Base-by-base conservation (phyloP, 2,888 invertebrate species). In the Mythimna pallens region DNA sequence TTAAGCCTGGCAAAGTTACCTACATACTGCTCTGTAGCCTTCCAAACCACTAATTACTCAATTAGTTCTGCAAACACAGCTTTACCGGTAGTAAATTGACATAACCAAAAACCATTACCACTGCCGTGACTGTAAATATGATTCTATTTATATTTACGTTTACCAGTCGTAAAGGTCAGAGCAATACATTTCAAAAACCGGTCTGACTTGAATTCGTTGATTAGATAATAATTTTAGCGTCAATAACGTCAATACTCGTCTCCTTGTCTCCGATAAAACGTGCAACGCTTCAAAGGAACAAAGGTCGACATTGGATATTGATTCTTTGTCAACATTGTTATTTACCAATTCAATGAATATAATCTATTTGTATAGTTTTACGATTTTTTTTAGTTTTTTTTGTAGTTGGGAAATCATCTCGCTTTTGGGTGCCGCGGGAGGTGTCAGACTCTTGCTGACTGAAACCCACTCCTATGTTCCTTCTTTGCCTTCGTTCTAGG, bases 151-250 rank as follows among this genome's bases (percentile, higher is more conserved):
- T 58, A 71, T 43, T 65, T 67, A 81, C 67, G 5, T 43, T 36
- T 40, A 71, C 47, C 34, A 25, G 57, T 34, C 22, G 7, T 20
- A 70, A 83, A 83, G 76, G 83, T 83, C 76, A 80, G 65, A 76
- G n/a, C 30, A 70, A 83, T 73, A 70, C 63, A 69, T 79, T 79
- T 70, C 55, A 36, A 14, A 66, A 80, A 70, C 81, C 71, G 52
- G 81, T 83, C 40, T 5, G 8, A 65, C 68, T 34, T 25, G 63
- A 55, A 65, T 66, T 55, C 25, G 47, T 61, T 69, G 83, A 72
- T 83, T 69, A 76, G 76, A 83, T 80, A 76, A 80, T 67, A 61
- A 62, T 69, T 76, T 67, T 50, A 65, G 7, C 76, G 63, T 69
- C 57, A 65, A 43, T 36, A 67, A 3, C 64, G 59, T 66, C 57